Evolutionary conservation across 2,888 invertebrate genomes (phyloP), one percentile per base, ranked within the genome.

Genomic region (Hypercompe scribonia): DNA sequence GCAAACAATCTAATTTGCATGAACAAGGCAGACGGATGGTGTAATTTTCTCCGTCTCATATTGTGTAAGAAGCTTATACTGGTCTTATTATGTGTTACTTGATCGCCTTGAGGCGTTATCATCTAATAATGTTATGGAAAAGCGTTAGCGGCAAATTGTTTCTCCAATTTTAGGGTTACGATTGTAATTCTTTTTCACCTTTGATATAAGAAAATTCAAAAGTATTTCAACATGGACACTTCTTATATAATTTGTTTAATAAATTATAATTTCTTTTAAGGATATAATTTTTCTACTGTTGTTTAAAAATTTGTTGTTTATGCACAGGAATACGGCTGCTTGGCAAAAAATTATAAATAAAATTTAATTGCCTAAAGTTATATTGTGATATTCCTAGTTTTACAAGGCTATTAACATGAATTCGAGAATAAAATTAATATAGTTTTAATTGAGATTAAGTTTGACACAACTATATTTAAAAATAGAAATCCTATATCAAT

Each of bases 1-100:
- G 86, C 90, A 90, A 90, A 88, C 90, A 90, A 89, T 91, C 89
- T 90, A 91, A 91, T 91, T 91, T 91, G 90, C 89, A 89, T 90
- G 88, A 88, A 84, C 86, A 87, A 85, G 84, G 86, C 84, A 90
- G 91, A 90, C 88, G 88, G 87, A 91, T 91, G 88, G 87, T 80
- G 88, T 90, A 90, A 91, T 91, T 91, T 89, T 90, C 89, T 86
- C 86, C 78, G 87, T 87, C 89, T 87, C 89, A 86, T 87, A 87
- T 89, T 86, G 86, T 87, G 82, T 89, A 87, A 88, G 85, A 85
- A 86, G 86, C 84, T 84, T 83, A 81, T 77, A 68, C 75, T 71
- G 72, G 78, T 75, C 82, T 82, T 83, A 83, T 82, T 82, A 79
- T 81, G 81, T 81, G 79, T 82, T 78, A 80, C 76, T 72, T 81